A percentile compares a stretch with the other conserved stretches of the same genome.
Conservation (phyloP, 2,113 vertebrate genomes). For the Melanostigma gelatinosum region DNA sequence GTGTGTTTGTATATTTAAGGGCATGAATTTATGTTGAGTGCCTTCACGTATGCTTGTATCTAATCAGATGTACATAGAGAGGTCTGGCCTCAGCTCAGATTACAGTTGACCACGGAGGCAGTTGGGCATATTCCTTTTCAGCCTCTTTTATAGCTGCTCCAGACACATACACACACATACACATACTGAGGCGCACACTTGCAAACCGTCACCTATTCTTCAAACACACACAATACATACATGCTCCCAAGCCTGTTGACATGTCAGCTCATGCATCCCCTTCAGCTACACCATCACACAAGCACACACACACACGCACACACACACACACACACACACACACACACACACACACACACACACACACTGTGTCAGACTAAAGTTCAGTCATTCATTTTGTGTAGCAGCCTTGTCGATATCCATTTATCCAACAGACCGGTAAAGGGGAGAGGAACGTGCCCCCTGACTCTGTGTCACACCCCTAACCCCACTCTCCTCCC, state of each 20-base stretch:
- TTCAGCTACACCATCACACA: slow-evolving; percentile 8
- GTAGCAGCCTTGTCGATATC: slow-evolving; percentile 72
- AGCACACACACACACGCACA: slow-evolving; percentile 11
- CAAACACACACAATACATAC: neutral
- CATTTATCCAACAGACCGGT: slow-evolving; percentile 66
- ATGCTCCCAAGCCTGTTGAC: neutral
- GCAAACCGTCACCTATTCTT: neutral
- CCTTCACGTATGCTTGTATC: neutral
- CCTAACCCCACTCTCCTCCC: neutral
- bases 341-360: slow-evolving; percentile 18
- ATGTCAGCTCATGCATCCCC: slow-evolving; percentile 30
- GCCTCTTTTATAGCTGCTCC: slow-evolving; percentile 53
- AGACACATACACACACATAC: slow-evolving; percentile 14
- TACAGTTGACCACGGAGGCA: slow-evolving; percentile 51
- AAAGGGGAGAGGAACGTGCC: slow-evolving; percentile 37
- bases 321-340: slow-evolving; percentile 19
- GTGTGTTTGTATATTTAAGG: neutral
- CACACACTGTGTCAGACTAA: slow-evolving; percentile 46
- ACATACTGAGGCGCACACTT: neutral
- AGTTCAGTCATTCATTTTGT: slow-evolving; percentile 72
- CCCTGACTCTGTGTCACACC: slow-evolving; percentile 27
- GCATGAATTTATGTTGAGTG: neutral
- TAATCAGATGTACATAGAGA: neutral
- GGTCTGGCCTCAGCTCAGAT: slow-evolving; percentile 43
- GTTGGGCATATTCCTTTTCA: slow-evolving; percentile 45